A percentile compares a stretch with the other conserved stretches of the same genome.
Conservation (phyloP, 2,113 vertebrate species). For the Nansenia antarctica region DNA sequence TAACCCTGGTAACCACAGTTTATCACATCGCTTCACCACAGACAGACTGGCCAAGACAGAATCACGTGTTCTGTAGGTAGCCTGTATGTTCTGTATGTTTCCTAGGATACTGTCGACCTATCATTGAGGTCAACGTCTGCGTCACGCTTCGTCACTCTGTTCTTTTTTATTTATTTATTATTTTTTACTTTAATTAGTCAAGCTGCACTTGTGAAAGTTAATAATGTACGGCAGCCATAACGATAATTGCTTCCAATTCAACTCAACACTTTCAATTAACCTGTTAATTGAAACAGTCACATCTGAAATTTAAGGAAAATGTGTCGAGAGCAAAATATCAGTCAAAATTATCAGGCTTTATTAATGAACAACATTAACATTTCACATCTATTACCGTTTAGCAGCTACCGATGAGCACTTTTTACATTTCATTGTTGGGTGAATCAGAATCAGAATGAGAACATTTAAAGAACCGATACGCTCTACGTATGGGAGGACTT, state of each 20-base stretch:
- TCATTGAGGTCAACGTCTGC: too few relatives aligned
- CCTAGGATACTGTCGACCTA: too few relatives aligned
- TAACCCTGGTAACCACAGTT: too few relatives aligned
- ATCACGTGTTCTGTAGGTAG: too few relatives aligned
- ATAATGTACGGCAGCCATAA: slow-evolving; percentile 40
- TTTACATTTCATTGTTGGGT: too few relatives aligned
- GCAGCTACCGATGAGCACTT: slow-evolving; percentile 3
- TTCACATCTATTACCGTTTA: slow-evolving; percentile 34
- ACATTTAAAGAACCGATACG: too few relatives aligned
- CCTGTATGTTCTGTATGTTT: too few relatives aligned
- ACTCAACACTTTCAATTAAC: slow-evolving; percentile 57
- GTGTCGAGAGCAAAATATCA: slow-evolving; percentile 28
- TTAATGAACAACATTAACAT: slow-evolving; percentile 19
- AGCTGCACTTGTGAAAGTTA: slow-evolving; percentile 44
- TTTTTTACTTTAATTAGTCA: slow-evolving; percentile 44
- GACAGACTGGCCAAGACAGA: too few relatives aligned
- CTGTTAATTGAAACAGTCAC: slow-evolving; percentile 40
- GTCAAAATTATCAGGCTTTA: slow-evolving; percentile 20
- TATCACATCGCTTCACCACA: too few relatives aligned
- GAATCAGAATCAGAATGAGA: too few relatives aligned
- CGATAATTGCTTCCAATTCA: slow-evolving; percentile 52
- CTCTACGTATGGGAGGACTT: too few relatives aligned
- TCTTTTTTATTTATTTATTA: not conserved
- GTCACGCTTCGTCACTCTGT: too few relatives aligned
- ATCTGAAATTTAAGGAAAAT: slow-evolving; percentile 27